Conservation (phyloP, 2,113 vertebrate species). For the Pantherophis guttatus region DNA sequence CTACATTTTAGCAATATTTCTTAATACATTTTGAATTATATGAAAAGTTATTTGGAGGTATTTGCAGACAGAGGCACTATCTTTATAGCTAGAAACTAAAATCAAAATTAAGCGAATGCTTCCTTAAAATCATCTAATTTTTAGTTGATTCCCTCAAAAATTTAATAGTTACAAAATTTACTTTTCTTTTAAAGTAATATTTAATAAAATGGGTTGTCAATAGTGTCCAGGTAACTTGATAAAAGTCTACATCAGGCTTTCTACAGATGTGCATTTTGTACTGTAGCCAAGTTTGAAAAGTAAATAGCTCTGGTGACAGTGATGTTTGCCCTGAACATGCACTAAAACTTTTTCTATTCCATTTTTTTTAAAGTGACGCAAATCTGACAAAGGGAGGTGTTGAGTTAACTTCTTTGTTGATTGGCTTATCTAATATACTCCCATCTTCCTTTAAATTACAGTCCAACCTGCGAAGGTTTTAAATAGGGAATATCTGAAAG, state of each 20-base stretch:
- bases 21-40: neutral
- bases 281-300: conserved; percentile 62
- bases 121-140: conserved; percentile 5
- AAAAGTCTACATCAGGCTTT: conserved; percentile 28
- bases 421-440: conserved; percentile 74
- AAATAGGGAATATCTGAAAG: conserved; percentile 60
- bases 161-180: neutral
- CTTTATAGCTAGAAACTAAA: neutral
- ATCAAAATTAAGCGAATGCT: neutral
- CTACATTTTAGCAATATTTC: neutral
- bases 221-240: conserved; percentile 22
- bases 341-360: conserved; percentile 59
- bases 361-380: conserved; percentile 71
- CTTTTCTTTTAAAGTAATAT: conserved; percentile 13
- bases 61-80: neutral
- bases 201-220: conserved; percentile 3
- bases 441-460: conserved; percentile 78
- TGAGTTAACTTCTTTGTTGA: conserved; percentile 63
- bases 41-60: neutral
- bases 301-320: conserved; percentile 71
- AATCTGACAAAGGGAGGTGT: conserved; percentile 70
- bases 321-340: conserved; percentile 65
- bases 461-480: conserved; percentile 55
- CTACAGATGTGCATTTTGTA: conserved; percentile 59
- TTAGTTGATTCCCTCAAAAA: neutral